Conservation (phyloP, 2,797 vertebrate species). For the Glyptemys insculpta region DNA sequence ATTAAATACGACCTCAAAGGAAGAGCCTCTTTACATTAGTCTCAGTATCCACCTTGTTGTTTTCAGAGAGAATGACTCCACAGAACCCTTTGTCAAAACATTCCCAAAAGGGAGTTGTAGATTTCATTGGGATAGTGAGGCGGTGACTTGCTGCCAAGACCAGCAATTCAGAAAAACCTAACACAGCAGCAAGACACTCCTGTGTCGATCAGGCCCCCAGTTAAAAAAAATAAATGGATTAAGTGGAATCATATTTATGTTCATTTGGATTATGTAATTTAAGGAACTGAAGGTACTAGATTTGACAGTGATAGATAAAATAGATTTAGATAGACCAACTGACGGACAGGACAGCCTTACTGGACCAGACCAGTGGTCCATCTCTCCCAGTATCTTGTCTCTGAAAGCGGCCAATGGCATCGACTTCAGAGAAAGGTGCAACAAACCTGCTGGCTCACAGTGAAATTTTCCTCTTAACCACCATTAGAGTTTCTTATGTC, state of each 20-base stretch:
- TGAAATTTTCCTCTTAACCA: not conserved
- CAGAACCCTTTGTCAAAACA: slow-evolving; percentile 48
- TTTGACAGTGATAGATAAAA: not conserved
- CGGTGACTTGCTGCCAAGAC: slow-evolving; percentile 51
- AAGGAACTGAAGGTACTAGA: not conserved
- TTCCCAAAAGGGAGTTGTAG: slow-evolving; percentile 50
- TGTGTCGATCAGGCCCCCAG: not conserved
- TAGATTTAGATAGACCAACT: not conserved
- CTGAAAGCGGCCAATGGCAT: not conserved
- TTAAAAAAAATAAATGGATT: slow-evolving; percentile 40
- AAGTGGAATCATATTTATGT: not conserved
- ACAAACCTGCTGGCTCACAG: not conserved
- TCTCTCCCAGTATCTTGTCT: not conserved
- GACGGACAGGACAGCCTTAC: not conserved
- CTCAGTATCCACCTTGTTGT: slow-evolving; percentile 37
- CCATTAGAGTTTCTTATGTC: not conserved
- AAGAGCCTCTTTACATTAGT: not conserved
- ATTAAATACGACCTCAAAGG: slow-evolving; percentile 39
- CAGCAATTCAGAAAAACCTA: slow-evolving; percentile 58
- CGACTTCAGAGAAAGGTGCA: not conserved
- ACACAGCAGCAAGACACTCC: slow-evolving; percentile 1
- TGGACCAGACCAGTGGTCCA: not conserved
- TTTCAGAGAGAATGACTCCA: slow-evolving; percentile 57
- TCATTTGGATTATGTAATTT: not conserved
- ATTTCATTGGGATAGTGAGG: slow-evolving; percentile 42